Percentiles rank a stretch among this genome's conserved stretches.
Conservation (phyloP, 2,888 invertebrate genomes). For the Drosophila rellima region DNA sequence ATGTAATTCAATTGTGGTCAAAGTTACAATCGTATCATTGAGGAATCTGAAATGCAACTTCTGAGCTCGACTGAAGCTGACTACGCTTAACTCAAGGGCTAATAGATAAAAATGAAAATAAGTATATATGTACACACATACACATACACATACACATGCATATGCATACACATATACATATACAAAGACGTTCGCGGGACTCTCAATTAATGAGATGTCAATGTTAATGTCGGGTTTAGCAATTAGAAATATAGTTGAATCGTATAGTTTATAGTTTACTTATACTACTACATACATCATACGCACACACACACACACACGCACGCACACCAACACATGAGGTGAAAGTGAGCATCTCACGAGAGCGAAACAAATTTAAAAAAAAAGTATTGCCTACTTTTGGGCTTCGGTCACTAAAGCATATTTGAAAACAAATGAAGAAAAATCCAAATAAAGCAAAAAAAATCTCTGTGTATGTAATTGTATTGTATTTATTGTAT, state of each 20-base stretch:
- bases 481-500: conserved; percentile 65
- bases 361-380: background rate
- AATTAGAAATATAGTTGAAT: conserved; percentile 32
- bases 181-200: background rate
- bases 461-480: conserved; percentile 62
- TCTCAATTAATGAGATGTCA: conserved; percentile 21
- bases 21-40: background rate
- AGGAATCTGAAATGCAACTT: conserved; percentile 9
- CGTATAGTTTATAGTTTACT: conserved; percentile 18
- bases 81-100: conserved; percentile 21
- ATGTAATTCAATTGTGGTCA: too few relatives aligned
- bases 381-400: conserved; percentile 45
- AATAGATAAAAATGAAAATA: conserved; percentile 4
- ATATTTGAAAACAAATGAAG: conserved; percentile 2
- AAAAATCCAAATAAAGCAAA: conserved; percentile 1
- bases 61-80: conserved; percentile 29
- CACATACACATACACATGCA: background rate
- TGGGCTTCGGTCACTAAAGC: conserved; percentile 27
- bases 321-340: conserved; percentile 1
- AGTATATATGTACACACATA: background rate
- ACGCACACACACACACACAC: conserved; percentile 8
- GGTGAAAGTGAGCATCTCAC: conserved; percentile 3
- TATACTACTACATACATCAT: background rate
- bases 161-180: conserved; percentile 2
- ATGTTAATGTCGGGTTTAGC: conserved; percentile 29